These are phyloP conservation scores for Holothuria scabra DNA, from an alignment of 53 echinoderm and acorn worm genomes.

Conservation along the genomic window DNA sequence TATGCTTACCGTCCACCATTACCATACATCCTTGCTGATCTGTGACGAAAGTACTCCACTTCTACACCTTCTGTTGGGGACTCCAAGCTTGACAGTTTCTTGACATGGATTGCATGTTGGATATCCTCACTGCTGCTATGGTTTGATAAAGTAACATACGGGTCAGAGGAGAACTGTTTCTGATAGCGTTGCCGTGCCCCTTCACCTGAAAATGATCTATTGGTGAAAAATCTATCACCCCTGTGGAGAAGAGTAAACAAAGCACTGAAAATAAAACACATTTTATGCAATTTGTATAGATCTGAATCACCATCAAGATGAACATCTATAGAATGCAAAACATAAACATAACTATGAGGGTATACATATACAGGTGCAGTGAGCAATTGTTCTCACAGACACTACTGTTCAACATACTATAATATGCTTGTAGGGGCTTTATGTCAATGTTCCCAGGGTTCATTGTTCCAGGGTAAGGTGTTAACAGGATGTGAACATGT, in stretches of 20 bases:
- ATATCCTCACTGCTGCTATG: slow-evolving; percentile 22
- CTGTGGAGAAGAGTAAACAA: not conserved
- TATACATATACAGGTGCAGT: no score
- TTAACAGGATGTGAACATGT: no score
- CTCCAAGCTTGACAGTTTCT: slow-evolving; percentile 29
- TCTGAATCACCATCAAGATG: no score
- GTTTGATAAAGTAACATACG: not conserved
- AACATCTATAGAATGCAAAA: no score
- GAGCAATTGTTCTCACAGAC: no score
- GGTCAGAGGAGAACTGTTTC: slow-evolving; percentile 27
- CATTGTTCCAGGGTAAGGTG: no score
- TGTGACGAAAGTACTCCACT: slow-evolving; percentile 4
- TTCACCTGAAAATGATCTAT: slow-evolving; percentile 27
- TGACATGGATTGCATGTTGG: not conserved
- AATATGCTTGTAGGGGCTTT: no score
- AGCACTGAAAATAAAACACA: no score
- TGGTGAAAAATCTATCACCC: slow-evolving; percentile 22
- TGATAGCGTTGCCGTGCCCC: not conserved
- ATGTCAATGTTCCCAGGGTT: no score
- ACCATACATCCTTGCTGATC: not conserved
- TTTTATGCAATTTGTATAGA: no score
- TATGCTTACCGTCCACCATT: slow-evolving; percentile 17
- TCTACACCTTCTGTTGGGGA: slow-evolving; percentile 34
- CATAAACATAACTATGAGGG: no score
- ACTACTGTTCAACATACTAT: no score